Base-by-base conservation (phyloP, 92 coral and sea anemone genomes). In the Phenganax stokvisi region DNA sequence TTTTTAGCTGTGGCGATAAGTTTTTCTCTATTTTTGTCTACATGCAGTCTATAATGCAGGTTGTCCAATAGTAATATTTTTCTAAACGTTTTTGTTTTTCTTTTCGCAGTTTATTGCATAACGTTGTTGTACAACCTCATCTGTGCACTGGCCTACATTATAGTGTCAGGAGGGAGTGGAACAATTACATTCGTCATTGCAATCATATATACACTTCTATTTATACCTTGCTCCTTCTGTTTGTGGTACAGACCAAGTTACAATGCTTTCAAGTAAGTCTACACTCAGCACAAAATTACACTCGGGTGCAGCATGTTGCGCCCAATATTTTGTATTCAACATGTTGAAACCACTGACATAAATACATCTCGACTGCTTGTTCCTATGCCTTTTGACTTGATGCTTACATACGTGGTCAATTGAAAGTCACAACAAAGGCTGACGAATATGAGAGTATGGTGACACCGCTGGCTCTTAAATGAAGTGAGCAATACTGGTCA, bases 201-300 rank as follows among this genome's bases (percentile, higher is more conserved):
- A 56, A 62, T 94, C 72, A 82, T 91, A 27, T 90, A 85, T 86
- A 74, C 92, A 70, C 17, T 94, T 7, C 83, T 77, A 57, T 92
- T 92, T 83, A 78, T 94, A 0, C 98, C 98, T 30, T 64, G 88
- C 74, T 91, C 97, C 0, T 94, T 90, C 88, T 55, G 92, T 56
- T 37, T 93, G 54, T 94, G 98, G 98, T 94, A 92, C 89, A 82
- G 98, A 31, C 96, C 97, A 55, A 90, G 89, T 51, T 94, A 94
- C 83, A 94, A 94, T 82, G 97, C 92, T 29, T 84, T 89, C 89
- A 90, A 92, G 97, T 90, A 90, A 81, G 96, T 89, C 81, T n/a
- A 20, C 25, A 37, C 37, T 6, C 25, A 20, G 25, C 25, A 20
- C 25, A 20, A 20, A 20, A 20, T 20, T 20, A 37, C 47, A 37